Evolutionary conservation across 2,888 invertebrate genomes (phyloP).

Genomic region (Tolmerus cingulatus): DNA sequence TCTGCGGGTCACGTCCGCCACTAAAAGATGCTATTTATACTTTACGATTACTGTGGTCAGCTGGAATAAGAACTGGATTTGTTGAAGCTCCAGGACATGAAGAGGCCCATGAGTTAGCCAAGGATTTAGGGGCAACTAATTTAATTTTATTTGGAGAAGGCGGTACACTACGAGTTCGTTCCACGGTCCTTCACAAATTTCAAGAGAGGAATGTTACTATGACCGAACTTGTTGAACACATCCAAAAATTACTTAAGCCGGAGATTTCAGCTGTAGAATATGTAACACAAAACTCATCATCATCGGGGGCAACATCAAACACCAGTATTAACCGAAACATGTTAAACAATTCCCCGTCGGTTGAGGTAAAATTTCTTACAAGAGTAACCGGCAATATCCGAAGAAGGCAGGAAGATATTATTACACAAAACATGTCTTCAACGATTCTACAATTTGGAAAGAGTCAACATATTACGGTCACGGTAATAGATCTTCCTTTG

Average conservation of each 20-base stretch:
- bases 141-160: conserved; percentile 67
- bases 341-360: conserved; percentile 61
- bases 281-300: conserved; percentile 51
- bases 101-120: conserved; percentile 72
- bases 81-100: conserved; percentile 70
- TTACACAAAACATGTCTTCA: conserved; percentile 69
- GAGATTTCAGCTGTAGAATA: conserved; percentile 54
- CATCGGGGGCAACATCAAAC: conserved; percentile 20
- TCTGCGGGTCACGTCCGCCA: conserved; percentile 69
- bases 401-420: conserved; percentile 75
- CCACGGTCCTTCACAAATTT: conserved; percentile 69
- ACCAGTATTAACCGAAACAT: conserved; percentile 56
- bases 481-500: conserved; percentile 71
- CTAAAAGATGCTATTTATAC: conserved; percentile 67
- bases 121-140: conserved; percentile 69
- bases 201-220: conserved; percentile 71
- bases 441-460: conserved; percentile 69
- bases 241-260: conserved; percentile 71
- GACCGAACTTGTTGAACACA: conserved; percentile 73
- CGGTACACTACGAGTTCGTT: conserved; percentile 63
- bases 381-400: conserved; percentile 71
- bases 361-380: conserved; percentile 72
- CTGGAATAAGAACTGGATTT: conserved; percentile 72
- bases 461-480: conserved; percentile 70
- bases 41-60: conserved; percentile 75